phyloP scores from a whole-genome alignment of 2,888 invertebrate species.

The Polydrusus pterygomalis region DNA sequence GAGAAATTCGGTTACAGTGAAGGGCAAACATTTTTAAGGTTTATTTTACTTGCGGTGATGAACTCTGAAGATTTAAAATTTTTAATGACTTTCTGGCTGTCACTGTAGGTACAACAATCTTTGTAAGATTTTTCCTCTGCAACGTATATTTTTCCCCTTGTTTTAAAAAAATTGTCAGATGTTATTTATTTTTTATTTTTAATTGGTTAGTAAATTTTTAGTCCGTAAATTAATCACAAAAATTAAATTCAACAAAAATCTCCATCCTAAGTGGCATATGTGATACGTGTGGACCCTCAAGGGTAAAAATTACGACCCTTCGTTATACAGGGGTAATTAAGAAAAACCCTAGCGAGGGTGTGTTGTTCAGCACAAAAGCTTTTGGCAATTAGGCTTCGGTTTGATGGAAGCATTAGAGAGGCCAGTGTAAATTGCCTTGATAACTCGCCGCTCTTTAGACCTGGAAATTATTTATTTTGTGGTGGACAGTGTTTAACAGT shows the following conservation, averaged over 20 bases:
- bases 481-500: constrained; percentile 6
- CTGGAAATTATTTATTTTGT: constrained; percentile 62
- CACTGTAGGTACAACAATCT: too few relatives aligned
- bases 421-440: constrained; percentile 67
- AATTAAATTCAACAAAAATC: constrained; percentile 23
- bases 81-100: too few relatives aligned
- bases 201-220: too few relatives aligned
- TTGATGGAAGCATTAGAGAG: constrained; percentile 65
- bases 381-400: constrained; percentile 70
- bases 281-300: constrained; percentile 35
- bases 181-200: too few relatives aligned
- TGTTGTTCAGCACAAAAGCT: constrained; percentile 68
- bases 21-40: too few relatives aligned
- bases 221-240: not conserved
- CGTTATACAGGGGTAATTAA: constrained; percentile 65
- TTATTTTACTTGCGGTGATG: too few relatives aligned
- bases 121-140: too few relatives aligned
- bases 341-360: constrained; percentile 63
- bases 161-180: too few relatives aligned
- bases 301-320: constrained; percentile 49
- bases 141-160: too few relatives aligned
- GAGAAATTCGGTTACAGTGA: too few relatives aligned
- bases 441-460: constrained; percentile 62
- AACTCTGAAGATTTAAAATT: too few relatives aligned
- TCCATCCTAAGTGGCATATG: constrained; percentile 51